Evolutionary conservation across 2,888 invertebrate genomes (phyloP), one percentile per base, ranked within the genome.

Genomic region (Myathropa florea): DNA sequence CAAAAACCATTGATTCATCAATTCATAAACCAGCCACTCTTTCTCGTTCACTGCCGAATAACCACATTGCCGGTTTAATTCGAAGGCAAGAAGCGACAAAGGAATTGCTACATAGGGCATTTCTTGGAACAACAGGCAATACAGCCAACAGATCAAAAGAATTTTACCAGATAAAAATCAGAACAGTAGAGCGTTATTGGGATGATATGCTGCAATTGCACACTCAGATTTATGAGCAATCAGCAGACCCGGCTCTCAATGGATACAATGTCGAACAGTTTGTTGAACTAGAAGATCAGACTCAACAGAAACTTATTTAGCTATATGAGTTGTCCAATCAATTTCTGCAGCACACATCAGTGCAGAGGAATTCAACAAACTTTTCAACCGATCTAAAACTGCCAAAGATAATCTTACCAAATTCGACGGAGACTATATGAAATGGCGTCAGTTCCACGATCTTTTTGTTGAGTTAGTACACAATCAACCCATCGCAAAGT

Each of bases 371-470:
- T 55, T 55, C 39, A 39, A 24, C 4, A 26, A 65, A 12, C n/a
- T 30, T 21, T 18, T 23, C 55, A 55, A 55, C 21, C 23, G 23
- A 21, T 23, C 55, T 55, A 7, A 55, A 21, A 23, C 23, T 23
- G 23, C 21, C n/a, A 53, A 53, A 53, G 1, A 55, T 55, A 28
- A 21, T 57, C 30, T 55, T 55, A 23, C 59, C 46, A 24, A 59
- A 59, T 59, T 70, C 26, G 24, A 70, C 23, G 70, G 59, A 6
- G 36, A 70, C 24, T 36, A 59, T 12, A 36, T 70, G 59, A 70
- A 59, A 39, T 70, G 59, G 59, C 4, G 26, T 10, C 36, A 70
- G n/a, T 39, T 70, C 24, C 57, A 36, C 4, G 59, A 70, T 36
- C 28, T 68, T 21, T 67, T 67, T 67, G 18, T 28, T 0, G 28